A percentile compares a stretch with the other conserved stretches of the same genome.
Conservation (phyloP, 2,888 invertebrate genomes). For the Lagria hirta region DNA sequence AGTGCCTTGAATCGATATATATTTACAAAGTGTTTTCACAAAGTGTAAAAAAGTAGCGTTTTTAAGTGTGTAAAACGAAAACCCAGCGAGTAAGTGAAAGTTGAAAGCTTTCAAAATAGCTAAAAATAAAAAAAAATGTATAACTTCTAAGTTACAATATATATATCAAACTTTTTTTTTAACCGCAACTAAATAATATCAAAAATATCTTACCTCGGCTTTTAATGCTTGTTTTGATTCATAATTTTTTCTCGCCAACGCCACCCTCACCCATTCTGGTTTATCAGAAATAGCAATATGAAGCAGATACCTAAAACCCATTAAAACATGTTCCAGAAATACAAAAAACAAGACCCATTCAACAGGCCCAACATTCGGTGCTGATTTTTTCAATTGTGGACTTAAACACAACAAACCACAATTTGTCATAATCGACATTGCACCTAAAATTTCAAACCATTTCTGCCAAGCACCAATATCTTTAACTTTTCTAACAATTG, state of each 20-base stretch:
- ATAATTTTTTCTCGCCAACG: constrained; percentile 62
- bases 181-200: constrained; percentile 1
- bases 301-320: constrained; percentile 65
- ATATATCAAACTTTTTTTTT: not conserved
- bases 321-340: constrained; percentile 67
- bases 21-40: no score
- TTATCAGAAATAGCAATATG: constrained; percentile 71
- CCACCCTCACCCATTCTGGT: constrained; percentile 67
- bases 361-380: constrained; percentile 40
- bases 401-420: constrained; percentile 71
- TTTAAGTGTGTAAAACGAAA: no score
- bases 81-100: no score
- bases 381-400: constrained; percentile 59
- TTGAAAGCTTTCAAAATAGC: no score
- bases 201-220: constrained; percentile 52
- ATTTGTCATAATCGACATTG: constrained; percentile 72
- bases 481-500: constrained; percentile 66
- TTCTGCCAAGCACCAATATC: constrained; percentile 78
- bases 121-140: no score
- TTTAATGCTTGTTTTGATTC: constrained; percentile 66
- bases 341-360: constrained; percentile 67
- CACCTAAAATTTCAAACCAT: constrained; percentile 68
- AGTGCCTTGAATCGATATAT: no score
- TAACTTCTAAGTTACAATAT: no score
- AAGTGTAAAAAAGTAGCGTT: no score